These are phyloP conservation scores for Hemibagrus guttatus DNA, from an alignment of 2,797 vertebrate species.

Conservation along the genomic window DNA sequence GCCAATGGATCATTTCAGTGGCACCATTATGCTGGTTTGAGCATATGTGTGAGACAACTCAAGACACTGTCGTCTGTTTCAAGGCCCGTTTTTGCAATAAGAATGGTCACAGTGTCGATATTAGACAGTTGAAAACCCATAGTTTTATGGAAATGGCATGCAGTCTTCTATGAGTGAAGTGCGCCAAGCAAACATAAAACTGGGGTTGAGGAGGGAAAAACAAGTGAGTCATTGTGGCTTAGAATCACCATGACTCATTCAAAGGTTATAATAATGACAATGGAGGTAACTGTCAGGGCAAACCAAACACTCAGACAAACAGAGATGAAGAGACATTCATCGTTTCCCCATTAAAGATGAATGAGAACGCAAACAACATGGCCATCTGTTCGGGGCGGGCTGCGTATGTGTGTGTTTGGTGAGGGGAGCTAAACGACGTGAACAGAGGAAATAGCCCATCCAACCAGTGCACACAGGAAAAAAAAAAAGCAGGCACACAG, in stretches of 20 bases:
- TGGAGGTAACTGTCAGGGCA: conserved; percentile 34
- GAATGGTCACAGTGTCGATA: conserved; percentile 30
- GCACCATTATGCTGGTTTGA: conserved; percentile 80
- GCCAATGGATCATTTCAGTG: conserved; percentile 82
- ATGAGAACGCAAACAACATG: conserved; percentile 63
- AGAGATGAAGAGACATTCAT: conserved; percentile 51
- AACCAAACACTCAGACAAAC: conserved; percentile 51
- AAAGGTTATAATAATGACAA: conserved; percentile 48
- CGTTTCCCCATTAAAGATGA: conserved; percentile 70
- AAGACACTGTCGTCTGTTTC: conserved; percentile 66
- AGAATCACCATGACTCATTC: conserved; percentile 48
- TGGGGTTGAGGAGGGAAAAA: background rate
- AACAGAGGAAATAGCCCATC: conserved; percentile 50
- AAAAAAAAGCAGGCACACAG: conserved; percentile 28
- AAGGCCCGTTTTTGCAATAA: conserved; percentile 34
- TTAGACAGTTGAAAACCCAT: conserved; percentile 10
- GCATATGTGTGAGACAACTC: conserved; percentile 70
- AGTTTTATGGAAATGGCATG: conserved; percentile 13
- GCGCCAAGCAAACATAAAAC: conserved; percentile 14
- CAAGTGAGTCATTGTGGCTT: conserved; percentile 26
- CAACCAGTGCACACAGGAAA: conserved; percentile 40
- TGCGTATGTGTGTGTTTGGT: conserved; percentile 20
- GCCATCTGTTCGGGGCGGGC: conserved; percentile 51
- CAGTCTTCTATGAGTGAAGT: conserved; percentile 17
- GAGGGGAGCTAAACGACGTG: conserved; percentile 41